These are phyloP conservation scores for Trichonephila clavipes DNA, from an alignment of 1,140 invertebrate genomes.

Conservation along the genomic window DNA sequence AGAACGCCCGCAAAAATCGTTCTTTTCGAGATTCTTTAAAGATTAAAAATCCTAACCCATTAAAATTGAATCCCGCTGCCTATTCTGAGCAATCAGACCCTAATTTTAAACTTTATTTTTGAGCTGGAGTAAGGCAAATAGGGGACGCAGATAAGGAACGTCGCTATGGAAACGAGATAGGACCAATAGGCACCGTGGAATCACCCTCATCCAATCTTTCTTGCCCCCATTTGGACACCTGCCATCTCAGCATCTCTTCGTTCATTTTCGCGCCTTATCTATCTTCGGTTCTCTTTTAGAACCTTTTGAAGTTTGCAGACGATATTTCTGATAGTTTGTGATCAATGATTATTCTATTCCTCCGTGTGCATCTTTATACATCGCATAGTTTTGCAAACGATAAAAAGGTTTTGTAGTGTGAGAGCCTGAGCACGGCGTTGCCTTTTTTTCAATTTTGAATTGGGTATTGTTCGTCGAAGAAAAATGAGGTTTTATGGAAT, in stretches of 20 bases:
- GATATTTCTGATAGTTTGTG: slow-evolving; percentile 33
- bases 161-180: slow-evolving; percentile 6
- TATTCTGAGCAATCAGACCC: background rate
- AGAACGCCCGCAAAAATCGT: background rate
- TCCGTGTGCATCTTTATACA: background rate
- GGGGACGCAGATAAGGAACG: background rate
- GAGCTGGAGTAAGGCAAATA: background rate
- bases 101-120: slow-evolving; percentile 32
- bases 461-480: background rate
- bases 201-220: background rate
- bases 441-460: background rate
- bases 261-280: slow-evolving; percentile 35
- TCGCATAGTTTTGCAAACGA: background rate
- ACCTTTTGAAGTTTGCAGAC: background rate
- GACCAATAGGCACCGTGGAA: background rate
- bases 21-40: background rate
- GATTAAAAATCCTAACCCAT: slow-evolving; percentile 28
- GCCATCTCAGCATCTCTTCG: background rate
- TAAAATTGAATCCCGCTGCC: slow-evolving; percentile 11
- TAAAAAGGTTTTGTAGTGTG: background rate
- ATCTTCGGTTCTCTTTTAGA: background rate
- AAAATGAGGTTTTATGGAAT: background rate
- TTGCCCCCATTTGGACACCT: background rate
- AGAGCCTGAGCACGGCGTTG: background rate
- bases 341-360: slow-evolving; percentile 26